Conservation (phyloP, 2,888 invertebrate species). For the Beris chalybata region DNA sequence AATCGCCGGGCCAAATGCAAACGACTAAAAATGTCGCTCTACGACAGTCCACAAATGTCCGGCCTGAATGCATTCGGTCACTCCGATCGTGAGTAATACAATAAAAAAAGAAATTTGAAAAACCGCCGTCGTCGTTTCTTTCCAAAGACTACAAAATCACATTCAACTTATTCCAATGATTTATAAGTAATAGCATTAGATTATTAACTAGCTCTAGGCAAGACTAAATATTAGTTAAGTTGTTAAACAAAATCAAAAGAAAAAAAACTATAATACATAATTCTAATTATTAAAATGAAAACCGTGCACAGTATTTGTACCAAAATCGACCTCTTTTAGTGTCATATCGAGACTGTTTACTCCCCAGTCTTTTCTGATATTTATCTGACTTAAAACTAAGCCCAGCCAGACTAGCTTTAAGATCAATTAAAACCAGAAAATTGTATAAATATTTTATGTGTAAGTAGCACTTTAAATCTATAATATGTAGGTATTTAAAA, state of each 20-base stretch:
- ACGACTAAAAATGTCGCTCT: slow-evolving; percentile 87
- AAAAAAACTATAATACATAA: not conserved
- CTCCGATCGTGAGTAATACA: slow-evolving; percentile 52
- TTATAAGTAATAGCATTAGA: not conserved
- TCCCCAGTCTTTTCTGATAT: not conserved
- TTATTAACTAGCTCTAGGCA: not conserved
- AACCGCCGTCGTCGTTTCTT: not conserved
- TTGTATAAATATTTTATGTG: slow-evolving; percentile 5
- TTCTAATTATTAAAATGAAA: not conserved
- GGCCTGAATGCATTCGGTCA: slow-evolving; percentile 53
- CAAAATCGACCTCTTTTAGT: slow-evolving; percentile 18
- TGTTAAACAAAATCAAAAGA: not conserved
- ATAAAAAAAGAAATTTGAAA: no score
- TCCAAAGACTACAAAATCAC: slow-evolving; percentile 15
- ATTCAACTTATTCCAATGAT: slow-evolving; percentile 9
- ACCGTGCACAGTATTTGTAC: slow-evolving; percentile 35
- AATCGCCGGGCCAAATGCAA: slow-evolving; percentile 98
- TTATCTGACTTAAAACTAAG: not conserved
- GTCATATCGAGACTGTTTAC: slow-evolving; percentile 27
- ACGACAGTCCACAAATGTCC: slow-evolving; percentile 61
- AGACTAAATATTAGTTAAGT: not conserved
- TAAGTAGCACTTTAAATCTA: slow-evolving; percentile 15
- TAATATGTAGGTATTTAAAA: not conserved
- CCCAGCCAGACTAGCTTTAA: not conserved
- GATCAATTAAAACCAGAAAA: not conserved